Evolutionary conservation across 30 jellyfish, hydroid and myxozoan genomes (phyloP), one percentile per base, ranked within the genome.

Genomic region (Turritopsis dohrnii): DNA sequence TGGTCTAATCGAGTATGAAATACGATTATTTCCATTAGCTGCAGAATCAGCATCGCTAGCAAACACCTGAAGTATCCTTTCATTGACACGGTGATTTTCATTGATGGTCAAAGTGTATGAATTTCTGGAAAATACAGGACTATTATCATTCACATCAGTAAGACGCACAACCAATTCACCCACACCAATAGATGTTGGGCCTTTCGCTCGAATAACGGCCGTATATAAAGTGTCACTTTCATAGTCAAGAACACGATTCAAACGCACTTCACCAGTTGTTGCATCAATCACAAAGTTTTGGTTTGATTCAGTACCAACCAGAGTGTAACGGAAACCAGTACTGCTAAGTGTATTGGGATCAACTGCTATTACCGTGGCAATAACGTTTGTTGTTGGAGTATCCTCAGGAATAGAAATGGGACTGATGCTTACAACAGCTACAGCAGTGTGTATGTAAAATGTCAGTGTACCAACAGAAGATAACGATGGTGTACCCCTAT

Each of bases 41-140:
- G 87, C 84, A 29, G 88, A 19, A 53, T 92, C 98, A 1, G 53
- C 72, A 71, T 92, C 96, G 1, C 79, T 17, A 17, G 98, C 96
- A 0, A 22, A 52, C 71, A 88, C 90, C 54, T 76, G 54, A 1
- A 81, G 65, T 19, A 87, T 28, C 20, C 21, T 8, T n/a, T 83
- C 29, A 22, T 93, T 95, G 28, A 69, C 23, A 23, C 52, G 71
- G 0, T 83, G 81, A 31, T 81, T 53, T 71, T 84, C 94, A 20
- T 25, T 53, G 1, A 88, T 80, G 22, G 53, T 72, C 8, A n/a
- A 81, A 23, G 53, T 71, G 87, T 86, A 88, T 29, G 65, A 16
- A 53, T 31, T 19, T 74, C 54, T 54, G 8, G 83, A 20, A 85
- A 92, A 92, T 1, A n/a, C 52, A 4, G 98, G 98, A 0, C 54